phyloP scores from a whole-genome alignment of 2,797 vertebrate species.

The Choloepus didactylus region DNA sequence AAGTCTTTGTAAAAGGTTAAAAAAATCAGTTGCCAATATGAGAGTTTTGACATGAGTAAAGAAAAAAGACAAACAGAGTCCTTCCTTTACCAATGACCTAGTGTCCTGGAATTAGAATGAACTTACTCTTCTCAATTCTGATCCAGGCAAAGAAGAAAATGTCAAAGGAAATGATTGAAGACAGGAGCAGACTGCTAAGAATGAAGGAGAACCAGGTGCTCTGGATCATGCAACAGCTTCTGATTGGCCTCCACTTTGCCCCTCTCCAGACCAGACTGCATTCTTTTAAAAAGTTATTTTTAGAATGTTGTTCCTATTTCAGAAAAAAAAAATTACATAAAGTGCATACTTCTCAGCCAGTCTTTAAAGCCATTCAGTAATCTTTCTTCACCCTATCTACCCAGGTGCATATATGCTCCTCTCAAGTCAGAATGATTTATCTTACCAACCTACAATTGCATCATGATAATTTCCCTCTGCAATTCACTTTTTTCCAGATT shows the following conservation, averaged over 20 bases:
- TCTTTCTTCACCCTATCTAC: background rate
- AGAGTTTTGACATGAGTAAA: background rate
- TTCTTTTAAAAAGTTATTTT: conserved; percentile 24
- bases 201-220: background rate
- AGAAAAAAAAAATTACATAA: background rate
- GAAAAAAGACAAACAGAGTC: background rate
- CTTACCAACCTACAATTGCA: background rate
- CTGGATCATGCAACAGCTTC: background rate
- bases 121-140: background rate
- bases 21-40: background rate
- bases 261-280: background rate
- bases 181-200: background rate
- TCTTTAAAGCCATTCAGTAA: background rate
- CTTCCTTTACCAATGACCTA: background rate
- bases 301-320: background rate
- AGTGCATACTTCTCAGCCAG: background rate
- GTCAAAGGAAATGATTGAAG: background rate
- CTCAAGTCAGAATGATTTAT: conserved; percentile 21
- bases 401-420: background rate
- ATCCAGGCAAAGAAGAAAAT: background rate
- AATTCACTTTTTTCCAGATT: background rate
- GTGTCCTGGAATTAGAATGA: background rate
- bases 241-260: background rate
- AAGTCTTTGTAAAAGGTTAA: conserved; percentile 1
- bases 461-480: background rate